A percentile compares a stretch with the other conserved stretches of the same genome.
Evolutionary conservation across 1,140 invertebrate genomes (phyloP).

Genomic region (Parasteatoda tepidariorum): DNA sequence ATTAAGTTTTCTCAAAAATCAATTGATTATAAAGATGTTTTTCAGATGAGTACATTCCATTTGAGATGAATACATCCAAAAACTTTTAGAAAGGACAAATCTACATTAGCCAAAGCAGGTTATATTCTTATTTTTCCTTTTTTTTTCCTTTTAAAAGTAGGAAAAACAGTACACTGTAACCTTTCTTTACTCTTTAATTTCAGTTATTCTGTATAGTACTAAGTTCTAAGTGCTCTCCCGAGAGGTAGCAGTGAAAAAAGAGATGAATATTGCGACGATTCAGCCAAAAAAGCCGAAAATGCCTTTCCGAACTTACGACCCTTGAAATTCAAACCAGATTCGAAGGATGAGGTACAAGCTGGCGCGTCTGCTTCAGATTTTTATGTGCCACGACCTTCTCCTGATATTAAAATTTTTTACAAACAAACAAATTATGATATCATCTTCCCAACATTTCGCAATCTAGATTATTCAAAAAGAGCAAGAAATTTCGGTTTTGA

Average conservation of each 20-base stretch:
- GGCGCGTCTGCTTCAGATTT: not conserved
- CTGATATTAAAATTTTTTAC: not conserved
- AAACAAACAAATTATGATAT: not conserved
- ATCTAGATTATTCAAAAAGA: not conserved
- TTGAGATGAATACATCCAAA: no score
- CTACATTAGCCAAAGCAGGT: no score
- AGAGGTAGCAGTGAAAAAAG: not conserved
- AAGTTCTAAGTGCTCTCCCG: no score
- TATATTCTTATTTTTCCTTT: no score
- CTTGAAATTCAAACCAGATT: not conserved
- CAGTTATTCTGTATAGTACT: no score
- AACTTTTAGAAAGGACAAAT: no score
- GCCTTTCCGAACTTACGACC: not conserved
- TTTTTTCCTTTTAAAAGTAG: no score
- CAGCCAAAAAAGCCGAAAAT: slow-evolving; percentile 2
- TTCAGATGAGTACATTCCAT: no score
- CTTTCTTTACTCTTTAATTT: no score
- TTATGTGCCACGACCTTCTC: not conserved
- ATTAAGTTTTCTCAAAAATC: no score
- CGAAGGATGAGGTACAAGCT: not conserved
- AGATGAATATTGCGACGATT: slow-evolving; percentile 14
- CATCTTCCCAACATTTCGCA: not conserved
- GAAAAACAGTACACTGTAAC: no score
- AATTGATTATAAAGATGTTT: no score
- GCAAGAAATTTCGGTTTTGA: not conserved